These are phyloP conservation scores for Alethe castanea DNA, from an alignment of 2,113 vertebrate species.

Conservation along the genomic window DNA sequence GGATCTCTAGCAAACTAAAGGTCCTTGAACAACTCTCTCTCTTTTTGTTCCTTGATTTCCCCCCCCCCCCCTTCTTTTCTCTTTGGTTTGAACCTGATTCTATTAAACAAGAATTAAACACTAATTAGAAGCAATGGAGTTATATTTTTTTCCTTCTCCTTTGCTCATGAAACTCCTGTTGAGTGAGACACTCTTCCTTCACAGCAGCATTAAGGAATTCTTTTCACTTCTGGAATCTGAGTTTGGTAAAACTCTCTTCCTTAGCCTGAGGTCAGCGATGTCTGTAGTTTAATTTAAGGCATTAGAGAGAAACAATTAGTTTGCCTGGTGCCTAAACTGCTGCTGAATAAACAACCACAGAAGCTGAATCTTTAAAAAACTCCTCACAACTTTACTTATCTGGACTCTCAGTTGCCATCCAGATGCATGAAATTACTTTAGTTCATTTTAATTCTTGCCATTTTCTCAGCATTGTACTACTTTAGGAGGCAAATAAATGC, in stretches of 20 bases:
- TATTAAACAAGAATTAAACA: not conserved
- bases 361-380: conserved; percentile 31
- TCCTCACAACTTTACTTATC: conserved; percentile 21
- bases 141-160: not conserved
- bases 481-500: conserved; percentile 46
- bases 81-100: not conserved
- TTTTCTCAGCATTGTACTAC: conserved; percentile 49
- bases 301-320: conserved; percentile 2
- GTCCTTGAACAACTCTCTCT: not conserved
- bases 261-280: conserved; percentile 26
- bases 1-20: not conserved
- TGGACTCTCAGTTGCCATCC: conserved; percentile 45
- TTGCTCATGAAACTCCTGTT: not conserved
- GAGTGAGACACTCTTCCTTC: not conserved
- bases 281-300: conserved; percentile 31
- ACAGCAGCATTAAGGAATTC: not conserved
- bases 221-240: conserved; percentile 13
- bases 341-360: not conserved
- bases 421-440: conserved; percentile 44
- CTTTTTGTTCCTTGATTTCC: not conserved
- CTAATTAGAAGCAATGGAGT: not conserved
- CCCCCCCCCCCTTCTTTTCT: not conserved
- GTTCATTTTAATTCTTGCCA: conserved; percentile 38
- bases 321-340: conserved; percentile 32
- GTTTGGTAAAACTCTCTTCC: conserved; percentile 41